Conservation (phyloP, 2,113 vertebrate genomes). For the Serinus canaria region DNA sequence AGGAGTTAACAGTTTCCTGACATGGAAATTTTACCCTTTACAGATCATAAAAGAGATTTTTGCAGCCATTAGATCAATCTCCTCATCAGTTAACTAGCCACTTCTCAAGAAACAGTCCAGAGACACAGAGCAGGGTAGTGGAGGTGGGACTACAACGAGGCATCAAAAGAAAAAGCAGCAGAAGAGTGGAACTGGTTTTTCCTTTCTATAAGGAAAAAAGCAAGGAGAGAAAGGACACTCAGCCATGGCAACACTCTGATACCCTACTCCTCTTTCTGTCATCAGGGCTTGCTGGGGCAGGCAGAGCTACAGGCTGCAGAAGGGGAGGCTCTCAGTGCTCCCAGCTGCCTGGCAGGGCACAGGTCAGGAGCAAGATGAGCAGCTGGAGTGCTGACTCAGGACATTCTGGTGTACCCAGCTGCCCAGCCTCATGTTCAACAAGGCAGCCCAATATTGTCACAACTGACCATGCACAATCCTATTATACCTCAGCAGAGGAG, state of each 20-base stretch:
- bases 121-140: not conserved
- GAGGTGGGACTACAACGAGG: not conserved
- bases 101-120: not conserved
- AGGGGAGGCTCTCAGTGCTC: not conserved
- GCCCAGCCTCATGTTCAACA: not conserved
- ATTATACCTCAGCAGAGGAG: too few relatives aligned
- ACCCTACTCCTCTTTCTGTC: not conserved
- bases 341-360: not conserved
- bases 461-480: not conserved
- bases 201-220: not conserved
- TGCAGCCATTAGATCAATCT: not conserved
- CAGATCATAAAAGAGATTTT: not conserved
- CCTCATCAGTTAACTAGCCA: not conserved
- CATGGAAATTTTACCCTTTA: not conserved
- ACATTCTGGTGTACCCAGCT: not conserved
- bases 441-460: not conserved
- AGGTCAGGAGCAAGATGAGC: not conserved
- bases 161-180: not conserved
- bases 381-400: not conserved
- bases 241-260: not conserved
- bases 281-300: fast-evolving
- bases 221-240: not conserved
- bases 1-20: not conserved
- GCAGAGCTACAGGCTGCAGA: not conserved
- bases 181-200: not conserved